These are phyloP conservation scores for Oryzias melastigma DNA, from an alignment of 2,113 vertebrate genomes.

Conservation along the genomic window DNA sequence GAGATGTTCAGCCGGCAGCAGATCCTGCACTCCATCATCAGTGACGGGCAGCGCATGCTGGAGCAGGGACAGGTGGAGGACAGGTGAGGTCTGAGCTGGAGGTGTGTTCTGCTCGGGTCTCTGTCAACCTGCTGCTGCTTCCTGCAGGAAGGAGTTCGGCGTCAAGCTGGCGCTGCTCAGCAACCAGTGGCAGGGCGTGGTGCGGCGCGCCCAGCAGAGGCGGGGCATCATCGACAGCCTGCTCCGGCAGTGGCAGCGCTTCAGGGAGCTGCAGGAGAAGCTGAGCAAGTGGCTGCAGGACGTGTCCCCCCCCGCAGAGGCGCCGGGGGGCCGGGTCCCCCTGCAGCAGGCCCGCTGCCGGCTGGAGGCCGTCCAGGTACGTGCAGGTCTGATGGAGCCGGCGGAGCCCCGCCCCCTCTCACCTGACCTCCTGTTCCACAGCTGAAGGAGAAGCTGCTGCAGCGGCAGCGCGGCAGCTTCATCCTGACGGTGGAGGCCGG, in stretches of 20 bases:
- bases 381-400: not conserved
- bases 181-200: slow-evolving; percentile 96
- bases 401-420: not conserved
- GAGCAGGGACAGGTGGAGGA: slow-evolving; percentile 98
- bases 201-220: slow-evolving; percentile 92
- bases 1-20: slow-evolving; percentile 99
- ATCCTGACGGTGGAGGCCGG: slow-evolving; percentile 94
- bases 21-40: slow-evolving; percentile 96
- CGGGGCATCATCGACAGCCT: slow-evolving; percentile 94
- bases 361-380: slow-evolving; percentile 90
- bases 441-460: slow-evolving; percentile 92
- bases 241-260: slow-evolving; percentile 94
- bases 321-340: slow-evolving; percentile 73
- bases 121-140: not conserved
- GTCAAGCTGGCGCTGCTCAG: slow-evolving; percentile 89
- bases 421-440: slow-evolving; percentile 50
- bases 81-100: slow-evolving; percentile 76
- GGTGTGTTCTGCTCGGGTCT: not conserved
- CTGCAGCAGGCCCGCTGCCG: slow-evolving; percentile 87
- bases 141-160: slow-evolving; percentile 89
- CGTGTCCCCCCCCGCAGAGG: slow-evolving; percentile 74
- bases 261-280: slow-evolving; percentile 90
- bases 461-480: slow-evolving; percentile 94
- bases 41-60: slow-evolving; percentile 90
- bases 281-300: slow-evolving; percentile 88